A percentile compares a stretch with the other conserved stretches of the same genome.
phyloP scores from a whole-genome alignment of 30 jellyfish, hydroid and myxozoan genomes.

The Turritopsis rubra region DNA sequence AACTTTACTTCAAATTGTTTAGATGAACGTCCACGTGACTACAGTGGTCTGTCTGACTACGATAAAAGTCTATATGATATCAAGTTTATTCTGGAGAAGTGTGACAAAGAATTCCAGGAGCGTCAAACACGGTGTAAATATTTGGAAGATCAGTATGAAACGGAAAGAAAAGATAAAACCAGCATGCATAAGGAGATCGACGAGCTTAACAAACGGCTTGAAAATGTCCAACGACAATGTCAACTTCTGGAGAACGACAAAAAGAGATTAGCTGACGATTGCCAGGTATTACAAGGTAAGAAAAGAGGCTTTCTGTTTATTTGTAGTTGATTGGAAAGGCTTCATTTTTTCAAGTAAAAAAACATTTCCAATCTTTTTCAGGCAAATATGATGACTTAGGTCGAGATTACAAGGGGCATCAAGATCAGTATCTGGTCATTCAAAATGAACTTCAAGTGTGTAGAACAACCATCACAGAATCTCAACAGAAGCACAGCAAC shows the following conservation, averaged over 20 bases:
- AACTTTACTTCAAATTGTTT: background rate
- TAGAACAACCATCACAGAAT: slow-evolving; percentile 52
- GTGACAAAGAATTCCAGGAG: slow-evolving; percentile 72
- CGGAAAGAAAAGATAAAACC: slow-evolving; percentile 41
- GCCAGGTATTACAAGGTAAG: background rate
- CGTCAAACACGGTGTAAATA: slow-evolving; percentile 44
- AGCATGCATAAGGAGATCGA: slow-evolving; percentile 55
- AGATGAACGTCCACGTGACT: background rate
- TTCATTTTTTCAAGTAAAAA: too few species aligned
- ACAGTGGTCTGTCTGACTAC: slow-evolving; percentile 35
- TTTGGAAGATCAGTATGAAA: slow-evolving; percentile 45
- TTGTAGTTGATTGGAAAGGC: too few species aligned
- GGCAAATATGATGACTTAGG: slow-evolving; percentile 6
- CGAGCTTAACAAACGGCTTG: slow-evolving; percentile 57
- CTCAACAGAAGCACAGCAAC: background rate
- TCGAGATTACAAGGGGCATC: slow-evolving; percentile 8
- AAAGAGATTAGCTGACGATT: slow-evolving; percentile 10
- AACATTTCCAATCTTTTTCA: background rate
- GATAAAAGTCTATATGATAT: slow-evolving; percentile 64
- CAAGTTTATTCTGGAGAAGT: slow-evolving; percentile 54
- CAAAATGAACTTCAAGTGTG: slow-evolving; percentile 55
- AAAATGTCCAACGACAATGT: slow-evolving; percentile 38
- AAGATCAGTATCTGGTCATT: slow-evolving; percentile 17
- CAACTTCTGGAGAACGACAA: slow-evolving; percentile 63
- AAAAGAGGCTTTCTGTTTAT: background rate